Conservation (phyloP, 2,888 invertebrate genomes). For the Scaptomyza caliginosa region DNA sequence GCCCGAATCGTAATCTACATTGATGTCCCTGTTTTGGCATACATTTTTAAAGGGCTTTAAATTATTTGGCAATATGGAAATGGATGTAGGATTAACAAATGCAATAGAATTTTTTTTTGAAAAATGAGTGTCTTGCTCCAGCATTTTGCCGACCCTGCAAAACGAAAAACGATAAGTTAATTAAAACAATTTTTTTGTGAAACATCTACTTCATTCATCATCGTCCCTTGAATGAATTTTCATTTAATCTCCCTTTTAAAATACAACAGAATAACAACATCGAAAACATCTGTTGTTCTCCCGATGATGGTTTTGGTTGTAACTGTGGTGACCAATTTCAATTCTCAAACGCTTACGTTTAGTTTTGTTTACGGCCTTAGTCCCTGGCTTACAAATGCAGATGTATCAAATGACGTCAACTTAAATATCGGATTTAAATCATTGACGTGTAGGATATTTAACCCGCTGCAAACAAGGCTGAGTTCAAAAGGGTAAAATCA, state of each 20-base stretch:
- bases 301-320: too few species aligned
- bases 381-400: neutral
- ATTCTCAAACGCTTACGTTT: neutral
- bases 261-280: too few species aligned
- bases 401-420: conserved; percentile 25
- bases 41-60: neutral
- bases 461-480: conserved; percentile 1
- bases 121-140: conserved; percentile 22
- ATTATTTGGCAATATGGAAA: conserved; percentile 3
- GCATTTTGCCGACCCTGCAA: conserved; percentile 32
- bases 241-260: too few species aligned
- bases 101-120: conserved; percentile 26
- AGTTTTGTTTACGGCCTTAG: neutral
- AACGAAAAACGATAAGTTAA: neutral
- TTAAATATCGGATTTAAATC: conserved; percentile 10
- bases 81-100: conserved; percentile 11
- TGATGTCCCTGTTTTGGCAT: conserved; percentile 23
- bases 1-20: conserved; percentile 65
- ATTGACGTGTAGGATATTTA: conserved; percentile 6
- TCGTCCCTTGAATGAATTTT: too few species aligned
- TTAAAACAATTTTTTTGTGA: too few species aligned
- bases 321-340: neutral
- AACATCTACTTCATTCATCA: too few species aligned
- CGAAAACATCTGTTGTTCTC: too few species aligned
- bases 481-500: conserved; percentile 28